phyloP scores from a whole-genome alignment of 2,797 vertebrate species.

The Sitta carolinensis region DNA sequence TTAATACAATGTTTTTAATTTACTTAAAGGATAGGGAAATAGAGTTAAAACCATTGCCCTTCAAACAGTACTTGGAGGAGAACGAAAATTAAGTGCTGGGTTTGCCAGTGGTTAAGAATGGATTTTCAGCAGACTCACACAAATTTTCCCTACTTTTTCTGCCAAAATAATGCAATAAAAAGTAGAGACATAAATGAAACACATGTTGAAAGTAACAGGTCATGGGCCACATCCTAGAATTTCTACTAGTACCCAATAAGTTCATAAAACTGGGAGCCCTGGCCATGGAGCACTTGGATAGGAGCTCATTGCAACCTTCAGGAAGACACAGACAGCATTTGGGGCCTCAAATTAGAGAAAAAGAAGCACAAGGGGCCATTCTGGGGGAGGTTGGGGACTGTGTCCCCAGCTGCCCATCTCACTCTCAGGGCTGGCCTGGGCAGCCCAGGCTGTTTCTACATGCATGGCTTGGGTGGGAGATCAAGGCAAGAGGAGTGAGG shows the following conservation, averaged over 20 bases:
- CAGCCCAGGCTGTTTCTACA: background rate
- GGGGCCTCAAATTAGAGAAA: background rate
- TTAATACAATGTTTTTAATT: slow-evolving; percentile 56
- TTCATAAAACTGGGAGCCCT: background rate
- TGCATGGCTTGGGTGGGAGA: background rate
- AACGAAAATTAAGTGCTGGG: background rate
- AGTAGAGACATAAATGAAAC: slow-evolving; percentile 32
- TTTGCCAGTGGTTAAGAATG: slow-evolving; percentile 28
- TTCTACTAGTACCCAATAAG: background rate
- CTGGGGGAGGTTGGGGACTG: fast-evolving
- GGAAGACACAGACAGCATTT: background rate
- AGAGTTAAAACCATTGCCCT: slow-evolving; percentile 40
- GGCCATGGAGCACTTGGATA: background rate
- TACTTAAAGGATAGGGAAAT: slow-evolving; percentile 49
- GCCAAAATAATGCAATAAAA: slow-evolving; percentile 44
- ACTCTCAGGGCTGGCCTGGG: background rate
- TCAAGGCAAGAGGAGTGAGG: background rate
- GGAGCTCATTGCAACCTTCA: background rate
- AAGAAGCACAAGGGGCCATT: background rate
- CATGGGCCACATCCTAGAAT: background rate
- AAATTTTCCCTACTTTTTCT: slow-evolving; percentile 33
- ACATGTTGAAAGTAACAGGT: slow-evolving; percentile 4
- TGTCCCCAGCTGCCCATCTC: background rate
- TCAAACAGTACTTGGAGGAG: background rate
- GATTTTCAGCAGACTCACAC: slow-evolving; percentile 13